Conservation (phyloP, 2,113 vertebrate genomes). For the Trematocara unimaculatum region DNA sequence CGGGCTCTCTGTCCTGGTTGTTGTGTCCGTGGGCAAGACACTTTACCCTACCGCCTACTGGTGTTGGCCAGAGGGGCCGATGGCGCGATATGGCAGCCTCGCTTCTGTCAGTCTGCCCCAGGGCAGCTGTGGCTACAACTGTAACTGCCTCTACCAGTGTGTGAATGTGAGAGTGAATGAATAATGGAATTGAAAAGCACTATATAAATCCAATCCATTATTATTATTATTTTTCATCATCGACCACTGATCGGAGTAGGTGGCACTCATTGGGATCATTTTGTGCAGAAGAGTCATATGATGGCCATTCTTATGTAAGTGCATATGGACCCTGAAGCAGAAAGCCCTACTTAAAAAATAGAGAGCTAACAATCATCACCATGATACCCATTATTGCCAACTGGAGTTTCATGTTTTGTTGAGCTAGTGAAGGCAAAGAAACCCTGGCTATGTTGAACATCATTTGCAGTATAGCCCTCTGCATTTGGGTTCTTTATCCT, state of each 20-base stretch:
- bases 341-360: background rate
- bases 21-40: too few species aligned
- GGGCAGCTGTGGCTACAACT: too few species aligned
- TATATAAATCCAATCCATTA: too few species aligned
- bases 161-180: too few species aligned
- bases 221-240: background rate
- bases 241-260: background rate
- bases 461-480: background rate
- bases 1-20: too few species aligned
- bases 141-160: too few species aligned
- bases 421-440: background rate
- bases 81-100: too few species aligned
- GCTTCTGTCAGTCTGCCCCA: too few species aligned
- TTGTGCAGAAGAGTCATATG: background rate
- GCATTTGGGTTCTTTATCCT: background rate
- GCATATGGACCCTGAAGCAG: accelerated
- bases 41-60: too few species aligned
- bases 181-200: too few species aligned
- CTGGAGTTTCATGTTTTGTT: background rate
- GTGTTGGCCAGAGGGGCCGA: too few species aligned
- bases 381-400: accelerated
- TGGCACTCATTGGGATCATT: background rate
- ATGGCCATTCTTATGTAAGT: background rate
- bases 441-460: background rate
- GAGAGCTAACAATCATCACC: background rate